phyloP scores from a whole-genome alignment of 2,888 invertebrate species.

The Campoplex nolae region DNA sequence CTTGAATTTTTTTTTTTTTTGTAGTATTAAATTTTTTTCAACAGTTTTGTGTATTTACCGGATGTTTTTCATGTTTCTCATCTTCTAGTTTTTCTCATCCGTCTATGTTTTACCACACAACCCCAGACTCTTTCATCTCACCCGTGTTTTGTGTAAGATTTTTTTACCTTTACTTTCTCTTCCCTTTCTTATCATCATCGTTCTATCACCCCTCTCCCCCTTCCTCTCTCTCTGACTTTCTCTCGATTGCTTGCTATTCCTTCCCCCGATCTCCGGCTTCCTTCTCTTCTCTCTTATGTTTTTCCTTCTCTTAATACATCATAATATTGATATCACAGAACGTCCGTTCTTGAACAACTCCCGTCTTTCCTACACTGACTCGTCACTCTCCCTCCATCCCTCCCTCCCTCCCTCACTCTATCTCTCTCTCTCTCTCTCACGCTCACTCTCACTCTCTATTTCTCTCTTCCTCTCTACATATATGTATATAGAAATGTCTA shows the following conservation, averaged over 20 bases:
- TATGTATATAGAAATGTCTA: neutral
- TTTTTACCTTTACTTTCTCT: constrained; percentile 16
- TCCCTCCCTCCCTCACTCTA: too few relatives aligned
- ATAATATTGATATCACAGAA: constrained; percentile 69
- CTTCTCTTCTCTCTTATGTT: constrained; percentile 24
- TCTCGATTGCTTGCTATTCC: neutral
- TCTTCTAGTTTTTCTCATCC: neutral
- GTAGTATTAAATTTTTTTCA: constrained; percentile 35
- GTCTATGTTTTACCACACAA: neutral
- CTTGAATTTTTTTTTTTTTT: constrained; percentile 25
- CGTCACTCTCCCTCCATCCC: neutral
- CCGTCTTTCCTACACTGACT: constrained; percentile 41
- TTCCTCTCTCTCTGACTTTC: neutral
- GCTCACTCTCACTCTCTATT: neutral
- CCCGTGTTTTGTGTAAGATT: neutral
- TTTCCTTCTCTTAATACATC: constrained; percentile 56
- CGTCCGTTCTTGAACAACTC: constrained; percentile 66
- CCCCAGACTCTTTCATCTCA: neutral
- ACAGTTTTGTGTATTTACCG: constrained; percentile 27
- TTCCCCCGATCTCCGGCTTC: constrained; percentile 26
- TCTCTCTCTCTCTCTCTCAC: neutral
- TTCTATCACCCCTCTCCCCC: neutral
- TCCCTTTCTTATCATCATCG: constrained; percentile 28
- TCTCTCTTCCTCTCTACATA: neutral
- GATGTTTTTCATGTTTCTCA: constrained; percentile 7